Base-by-base conservation (phyloP, 2,113 vertebrate species). In the Rhabdornis inornatus region DNA sequence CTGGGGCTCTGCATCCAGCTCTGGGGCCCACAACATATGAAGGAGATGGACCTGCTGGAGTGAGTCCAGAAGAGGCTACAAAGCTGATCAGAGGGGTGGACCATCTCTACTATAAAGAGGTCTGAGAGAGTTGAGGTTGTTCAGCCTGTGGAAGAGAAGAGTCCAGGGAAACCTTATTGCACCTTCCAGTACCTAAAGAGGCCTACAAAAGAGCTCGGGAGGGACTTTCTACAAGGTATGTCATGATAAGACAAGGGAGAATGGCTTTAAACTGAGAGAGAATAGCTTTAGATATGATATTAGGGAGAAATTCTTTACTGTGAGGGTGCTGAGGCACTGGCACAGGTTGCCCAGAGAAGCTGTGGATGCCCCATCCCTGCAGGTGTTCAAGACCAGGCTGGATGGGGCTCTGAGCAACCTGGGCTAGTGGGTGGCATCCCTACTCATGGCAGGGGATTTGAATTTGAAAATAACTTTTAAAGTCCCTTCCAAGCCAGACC, bases 1-100 rank as follows among this genome's bases (percentile, higher is more conserved):
- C 16, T 31, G 55, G 16, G 55, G 12, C 14, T 60, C 39, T 35
- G 28, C 2, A 3, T 66, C 37, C 39, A 40, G n/a, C 61, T 61
- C 25, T 1, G 0, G n/a, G 7, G 17, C 30, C 61, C n/a, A 47
- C 8, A 13, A 11, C 9, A 35, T 5, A 22, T 0, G 0, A 55
- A 53, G 55, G 8, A 47, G 20, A 23, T 53, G 16, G 53, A 83
- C 24, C 33, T 35, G 40, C 30, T 61, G 40, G 47, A 53, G 19
- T 25, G 53, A n/a, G 17, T 40, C 21, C 70, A 69, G n/a, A 55
- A 30, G 47, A 76, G 8, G n/a, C 21, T 33, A 13, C 2, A 31
- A 60, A 19, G 21, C 16, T 69, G 14, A 61, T 35, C 30, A 76
- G 40, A 69, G 8, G 17, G 8, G 12, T 68, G 55, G 61, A 89